phyloP scores from a whole-genome alignment of 2,797 vertebrate genomes.

The Amblyraja radiata region DNA sequence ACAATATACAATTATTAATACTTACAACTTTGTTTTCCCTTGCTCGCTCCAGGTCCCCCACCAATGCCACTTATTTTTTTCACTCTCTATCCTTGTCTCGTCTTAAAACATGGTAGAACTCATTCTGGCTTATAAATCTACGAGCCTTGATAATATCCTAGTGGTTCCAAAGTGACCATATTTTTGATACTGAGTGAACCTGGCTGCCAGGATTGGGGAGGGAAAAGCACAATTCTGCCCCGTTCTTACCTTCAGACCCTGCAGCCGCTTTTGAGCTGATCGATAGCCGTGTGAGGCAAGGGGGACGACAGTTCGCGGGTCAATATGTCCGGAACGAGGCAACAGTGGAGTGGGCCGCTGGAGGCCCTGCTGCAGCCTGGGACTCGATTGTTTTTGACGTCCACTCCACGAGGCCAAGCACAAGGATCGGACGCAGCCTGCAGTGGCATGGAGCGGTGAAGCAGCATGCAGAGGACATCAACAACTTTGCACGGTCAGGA shows the following conservation, averaged over 20 bases:
- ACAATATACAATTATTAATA: slow-evolving; percentile 24
- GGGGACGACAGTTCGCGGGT: too few relatives aligned
- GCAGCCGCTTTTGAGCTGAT: neutral
- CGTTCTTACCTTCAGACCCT: neutral
- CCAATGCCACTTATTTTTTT: neutral
- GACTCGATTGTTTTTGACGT: too few relatives aligned
- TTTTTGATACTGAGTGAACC: neutral
- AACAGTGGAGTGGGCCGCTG: too few relatives aligned
- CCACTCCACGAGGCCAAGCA: too few relatives aligned
- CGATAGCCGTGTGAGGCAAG: too few relatives aligned
- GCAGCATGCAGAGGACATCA: too few relatives aligned
- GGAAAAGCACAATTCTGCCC: neutral
- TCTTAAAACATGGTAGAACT: neutral
- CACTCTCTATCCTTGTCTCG: neutral
- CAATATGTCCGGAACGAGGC: too few relatives aligned
- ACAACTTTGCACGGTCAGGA: too few relatives aligned
- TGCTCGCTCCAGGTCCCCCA: neutral
- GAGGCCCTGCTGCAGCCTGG: too few relatives aligned
- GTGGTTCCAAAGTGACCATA: neutral
- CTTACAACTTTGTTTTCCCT: neutral
- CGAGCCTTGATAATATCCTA: too few relatives aligned
- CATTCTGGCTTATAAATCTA: neutral
- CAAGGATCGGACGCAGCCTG: too few relatives aligned
- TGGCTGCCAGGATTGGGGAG: neutral
- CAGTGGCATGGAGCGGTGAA: too few relatives aligned